Percentiles rank a stretch among this genome's conserved stretches.
Conservation (phyloP, 1,140 invertebrate genomes). For the Caerostris extrusa region DNA sequence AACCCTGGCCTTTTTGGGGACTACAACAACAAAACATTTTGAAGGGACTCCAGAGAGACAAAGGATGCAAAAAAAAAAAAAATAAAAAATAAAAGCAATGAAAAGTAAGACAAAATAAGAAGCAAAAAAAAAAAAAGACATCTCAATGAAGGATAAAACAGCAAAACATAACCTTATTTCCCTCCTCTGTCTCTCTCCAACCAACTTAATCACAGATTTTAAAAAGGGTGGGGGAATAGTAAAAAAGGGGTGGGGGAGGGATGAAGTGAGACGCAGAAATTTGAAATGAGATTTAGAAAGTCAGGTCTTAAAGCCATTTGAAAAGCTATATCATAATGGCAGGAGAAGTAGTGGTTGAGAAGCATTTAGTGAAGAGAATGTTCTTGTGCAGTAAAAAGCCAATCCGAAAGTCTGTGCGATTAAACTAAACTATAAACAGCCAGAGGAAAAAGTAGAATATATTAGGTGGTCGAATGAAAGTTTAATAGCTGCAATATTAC, state of each 20-base stretch:
- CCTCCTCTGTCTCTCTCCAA: background rate
- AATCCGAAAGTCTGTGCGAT: background rate
- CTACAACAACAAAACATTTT: slow-evolving; percentile 22
- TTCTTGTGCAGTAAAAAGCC: no score
- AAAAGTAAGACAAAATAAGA: background rate
- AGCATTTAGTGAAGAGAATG: slow-evolving; percentile 36
- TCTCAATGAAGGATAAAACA: slow-evolving; percentile 34
- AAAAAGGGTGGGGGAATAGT: background rate
- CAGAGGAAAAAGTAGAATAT: background rate
- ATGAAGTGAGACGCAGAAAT: slow-evolving; percentile 6
- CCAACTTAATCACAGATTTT: slow-evolving; percentile 35
- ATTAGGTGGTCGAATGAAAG: background rate
- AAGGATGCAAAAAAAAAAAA: background rate
- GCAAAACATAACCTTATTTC: slow-evolving; percentile 53
- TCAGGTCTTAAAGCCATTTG: slow-evolving; percentile 38
- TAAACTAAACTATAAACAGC: slow-evolving; percentile 10
- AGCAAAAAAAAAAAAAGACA: background rate
- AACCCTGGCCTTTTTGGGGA: slow-evolving; percentile 16
- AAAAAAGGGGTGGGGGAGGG: no score
- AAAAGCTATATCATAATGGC: slow-evolving; percentile 45
- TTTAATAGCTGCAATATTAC: background rate
- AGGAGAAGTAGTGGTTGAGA: background rate
- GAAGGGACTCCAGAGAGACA: background rate
- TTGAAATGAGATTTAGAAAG: slow-evolving; percentile 47
- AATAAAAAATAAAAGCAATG: background rate